Conservation (phyloP, 2,888 invertebrate genomes). For the Philhelius pedissequus region DNA sequence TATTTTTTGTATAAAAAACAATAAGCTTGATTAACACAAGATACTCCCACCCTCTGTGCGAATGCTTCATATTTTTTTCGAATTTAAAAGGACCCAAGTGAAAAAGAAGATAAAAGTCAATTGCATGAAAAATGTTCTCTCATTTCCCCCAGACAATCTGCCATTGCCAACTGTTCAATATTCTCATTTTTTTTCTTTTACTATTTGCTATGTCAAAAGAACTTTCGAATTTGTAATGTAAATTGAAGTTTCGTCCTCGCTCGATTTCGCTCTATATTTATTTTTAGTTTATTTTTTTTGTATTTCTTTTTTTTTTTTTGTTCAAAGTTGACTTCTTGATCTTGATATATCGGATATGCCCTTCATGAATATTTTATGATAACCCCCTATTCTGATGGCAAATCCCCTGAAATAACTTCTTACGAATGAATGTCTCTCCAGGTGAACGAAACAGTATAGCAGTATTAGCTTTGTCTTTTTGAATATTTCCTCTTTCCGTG, state of each 20-base stretch:
- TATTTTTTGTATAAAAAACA: no score
- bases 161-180: no score
- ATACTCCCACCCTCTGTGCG: not conserved
- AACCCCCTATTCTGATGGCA: not conserved
- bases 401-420: not conserved
- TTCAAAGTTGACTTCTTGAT: not conserved
- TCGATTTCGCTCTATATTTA: not conserved
- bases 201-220: not conserved
- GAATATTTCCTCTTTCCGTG: not conserved
- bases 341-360: not conserved
- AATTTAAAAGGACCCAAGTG: not conserved
- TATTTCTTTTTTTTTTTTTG: not conserved
- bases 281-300: no score
- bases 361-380: not conserved
- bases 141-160: not conserved
- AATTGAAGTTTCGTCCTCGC: not conserved
- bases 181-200: not conserved
- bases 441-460: not conserved
- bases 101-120: slow-evolving; percentile 2
- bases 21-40: not conserved
- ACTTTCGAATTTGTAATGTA: not conserved
- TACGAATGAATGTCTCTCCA: not conserved
- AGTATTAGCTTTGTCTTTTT: not conserved
- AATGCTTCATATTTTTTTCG: not conserved
- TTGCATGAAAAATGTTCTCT: not conserved